phyloP scores from a whole-genome alignment of 1,140 invertebrate species.

The Drosophila grimshawi region DNA sequence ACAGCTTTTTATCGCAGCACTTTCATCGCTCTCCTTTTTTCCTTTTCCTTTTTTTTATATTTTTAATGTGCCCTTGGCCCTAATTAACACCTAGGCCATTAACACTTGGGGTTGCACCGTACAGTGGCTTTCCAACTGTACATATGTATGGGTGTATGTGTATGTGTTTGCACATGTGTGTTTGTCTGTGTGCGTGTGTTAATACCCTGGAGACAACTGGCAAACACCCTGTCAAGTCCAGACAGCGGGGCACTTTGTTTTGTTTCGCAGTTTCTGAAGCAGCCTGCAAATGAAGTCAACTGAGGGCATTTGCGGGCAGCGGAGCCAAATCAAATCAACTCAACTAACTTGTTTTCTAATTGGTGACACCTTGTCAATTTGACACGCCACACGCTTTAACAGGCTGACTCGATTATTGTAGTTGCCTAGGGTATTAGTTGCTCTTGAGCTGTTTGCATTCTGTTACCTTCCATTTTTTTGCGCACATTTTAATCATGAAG shows the following conservation, averaged over 20 bases:
- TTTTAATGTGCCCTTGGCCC: constrained; percentile 66
- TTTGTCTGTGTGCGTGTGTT: constrained; percentile 1
- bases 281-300: constrained; percentile 19
- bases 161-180: background rate
- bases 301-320: background rate
- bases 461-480: constrained; percentile 38
- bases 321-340: constrained; percentile 12
- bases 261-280: background rate
- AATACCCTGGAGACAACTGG: constrained; percentile 26
- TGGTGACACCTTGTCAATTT: constrained; percentile 81
- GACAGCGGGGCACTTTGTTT: constrained; percentile 40
- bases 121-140: constrained; percentile 66
- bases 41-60: constrained; percentile 19
- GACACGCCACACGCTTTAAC: constrained; percentile 78
- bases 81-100: constrained; percentile 79
- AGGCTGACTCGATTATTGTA: constrained; percentile 59
- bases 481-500: constrained; percentile 63
- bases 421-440: constrained; percentile 30
- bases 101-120: constrained; percentile 68
- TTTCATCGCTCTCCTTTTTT: constrained; percentile 71
- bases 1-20: constrained; percentile 79
- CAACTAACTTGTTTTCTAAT: constrained; percentile 77
- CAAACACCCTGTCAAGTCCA: constrained; percentile 34
- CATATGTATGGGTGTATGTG: background rate
- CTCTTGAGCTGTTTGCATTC: constrained; percentile 8